Evolutionary conservation across 2,888 invertebrate genomes (phyloP).

Genomic region (Drosophila quasianomalipes): DNA sequence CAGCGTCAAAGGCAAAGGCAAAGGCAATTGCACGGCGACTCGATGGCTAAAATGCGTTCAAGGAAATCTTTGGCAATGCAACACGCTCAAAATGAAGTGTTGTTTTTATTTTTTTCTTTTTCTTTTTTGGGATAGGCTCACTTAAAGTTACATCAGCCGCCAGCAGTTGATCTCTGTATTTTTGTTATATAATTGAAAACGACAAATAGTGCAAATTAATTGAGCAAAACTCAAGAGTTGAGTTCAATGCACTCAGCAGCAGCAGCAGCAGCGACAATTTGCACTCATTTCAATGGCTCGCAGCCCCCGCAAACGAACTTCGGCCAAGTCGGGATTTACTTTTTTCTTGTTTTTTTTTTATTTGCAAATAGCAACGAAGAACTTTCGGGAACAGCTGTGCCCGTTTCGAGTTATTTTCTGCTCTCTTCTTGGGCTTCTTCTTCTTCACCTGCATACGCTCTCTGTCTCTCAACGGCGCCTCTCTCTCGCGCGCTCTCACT

Average conservation of each 20-base stretch:
- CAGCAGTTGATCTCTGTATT: conserved; percentile 4
- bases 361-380: conserved; percentile 39
- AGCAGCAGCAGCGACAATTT: conserved; percentile 55
- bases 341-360: conserved; percentile 19
- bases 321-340: conserved; percentile 47
- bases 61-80: conserved; percentile 78
- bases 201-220: conserved; percentile 43
- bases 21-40: conserved; percentile 30
- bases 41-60: conserved; percentile 73
- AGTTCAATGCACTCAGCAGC: conserved; percentile 71
- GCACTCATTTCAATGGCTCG: conserved; percentile 72
- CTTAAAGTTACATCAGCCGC: conserved; percentile 34
- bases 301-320: conserved; percentile 47
- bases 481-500: conserved; percentile 19
- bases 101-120: conserved; percentile 1
- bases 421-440: conserved; percentile 24
- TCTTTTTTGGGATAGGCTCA: conserved; percentile 44
- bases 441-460: conserved; percentile 47
- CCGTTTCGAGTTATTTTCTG: conserved; percentile 38
- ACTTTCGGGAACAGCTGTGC: conserved; percentile 80
- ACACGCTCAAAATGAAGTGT: conserved; percentile 21
- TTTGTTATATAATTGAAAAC: conserved; percentile 44
- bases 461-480: conserved; percentile 16
- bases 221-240: conserved; percentile 25
- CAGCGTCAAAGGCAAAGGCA: conserved; percentile 6